Evolutionary conservation across 2,797 vertebrate genomes (phyloP), one percentile per base, ranked within the genome.

Genomic region (Alectoris magna): DNA sequence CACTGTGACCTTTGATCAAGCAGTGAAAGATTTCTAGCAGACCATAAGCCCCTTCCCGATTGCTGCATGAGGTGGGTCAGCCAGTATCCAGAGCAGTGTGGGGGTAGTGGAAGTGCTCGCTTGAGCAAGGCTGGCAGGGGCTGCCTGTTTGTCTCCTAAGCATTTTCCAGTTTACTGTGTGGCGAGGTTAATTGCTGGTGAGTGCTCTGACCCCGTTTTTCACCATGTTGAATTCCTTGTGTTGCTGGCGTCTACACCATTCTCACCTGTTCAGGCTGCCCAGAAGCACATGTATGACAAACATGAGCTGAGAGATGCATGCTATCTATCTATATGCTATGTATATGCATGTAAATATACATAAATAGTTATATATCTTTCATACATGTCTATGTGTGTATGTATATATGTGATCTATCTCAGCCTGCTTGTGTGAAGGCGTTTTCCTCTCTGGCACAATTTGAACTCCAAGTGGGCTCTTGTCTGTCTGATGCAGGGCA

Each of bases 321-420:
- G 29, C 70, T 44, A 14, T 56, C 22, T 49, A 9, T 41, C 60
- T 26, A 5, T 17, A 4, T 17, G 9, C 17, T 8, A 3, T 31
- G 26, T 41, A 13, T 56, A 26, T 55, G 1, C 48, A 1, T 16
- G 12, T 46, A 8, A 62, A 7, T 44, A 4, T 55, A 0, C n/a
- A 1, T 41, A 3, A 36, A 3, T n/a, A 2, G 3, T 12, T 67
- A 2, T 34, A 3, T n/a, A 11, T 29, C 11, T 60, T 23, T 9
- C 15, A 1, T 14, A 22, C 16, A 3, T 18, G 6, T 21, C 18
- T 22, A 8, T 53, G 12, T 79, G 11, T 23, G 5, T 38, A 12
- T 66, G 11, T 71, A 9, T 56, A 4, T 16, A 7, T 69, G 31
- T 48, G 48, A 74, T 23, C 39, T 1, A n/a, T 68, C 70, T 86